phyloP scores from a whole-genome alignment of 2,888 invertebrate species.

The Perdita meconis region DNA sequence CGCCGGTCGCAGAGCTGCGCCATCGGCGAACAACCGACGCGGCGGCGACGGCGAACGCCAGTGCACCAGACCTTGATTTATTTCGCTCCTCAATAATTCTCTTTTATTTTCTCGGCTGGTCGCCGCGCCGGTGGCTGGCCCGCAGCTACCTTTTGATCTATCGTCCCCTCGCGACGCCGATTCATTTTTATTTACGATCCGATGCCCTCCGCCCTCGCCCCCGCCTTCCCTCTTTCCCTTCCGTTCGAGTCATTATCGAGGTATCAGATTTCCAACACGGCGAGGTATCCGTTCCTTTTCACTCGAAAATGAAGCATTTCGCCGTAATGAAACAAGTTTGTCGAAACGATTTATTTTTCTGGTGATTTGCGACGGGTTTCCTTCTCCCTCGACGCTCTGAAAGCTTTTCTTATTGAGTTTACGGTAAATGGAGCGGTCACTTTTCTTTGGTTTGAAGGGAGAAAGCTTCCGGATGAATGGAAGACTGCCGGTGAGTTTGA shows the following conservation, averaged over 20 bases:
- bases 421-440: no score
- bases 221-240: not conserved
- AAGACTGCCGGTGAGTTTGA: no score
- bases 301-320: not conserved
- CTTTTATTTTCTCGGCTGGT: conserved; percentile 72
- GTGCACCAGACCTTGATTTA: conserved; percentile 73
- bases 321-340: not conserved
- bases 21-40: conserved; percentile 27
- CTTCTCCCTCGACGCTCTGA: no score
- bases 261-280: conserved; percentile 28
- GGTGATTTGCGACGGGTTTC: no score
- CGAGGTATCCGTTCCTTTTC: not conserved
- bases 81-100: conserved; percentile 78
- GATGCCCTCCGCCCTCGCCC: conserved; percentile 42
- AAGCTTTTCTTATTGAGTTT: no score
- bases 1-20: conserved; percentile 25
- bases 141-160: conserved; percentile 72
- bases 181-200: conserved; percentile 79
- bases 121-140: conserved; percentile 41
- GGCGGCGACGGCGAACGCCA: conserved; percentile 35
- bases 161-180: conserved; percentile 66
- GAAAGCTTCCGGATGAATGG: no score
- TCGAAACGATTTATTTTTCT: not conserved
- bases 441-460: no score
- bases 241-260: conserved; percentile 52